Evolutionary conservation across 1,140 invertebrate species (phyloP), one percentile per base, ranked within the genome.

Genomic region (Dinoponera quadriceps): DNA sequence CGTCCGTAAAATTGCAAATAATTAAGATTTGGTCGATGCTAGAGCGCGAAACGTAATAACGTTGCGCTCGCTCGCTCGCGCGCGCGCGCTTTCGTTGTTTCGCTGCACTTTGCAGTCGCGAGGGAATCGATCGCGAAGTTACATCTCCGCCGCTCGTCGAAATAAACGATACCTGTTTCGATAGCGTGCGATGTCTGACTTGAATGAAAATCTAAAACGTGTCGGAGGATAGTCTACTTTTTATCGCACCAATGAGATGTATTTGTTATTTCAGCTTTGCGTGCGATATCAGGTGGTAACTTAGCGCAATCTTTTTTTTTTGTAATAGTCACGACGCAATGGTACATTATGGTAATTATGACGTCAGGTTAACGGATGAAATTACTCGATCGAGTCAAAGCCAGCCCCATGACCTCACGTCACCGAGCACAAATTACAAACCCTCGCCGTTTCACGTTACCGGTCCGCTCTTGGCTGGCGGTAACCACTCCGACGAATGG

Each of bases 1-100:
- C 89, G 90, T 88, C 90, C 90, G 90, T 93, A 91, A 94, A 94
- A 94, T 93, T 93, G 87, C 90, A 92, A 93, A 93, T 93, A 93
- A 93, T 93, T 93, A 92, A 91, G 91, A 92, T 92, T 91, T 91
- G 91, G 92, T 92, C 91, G 90, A 92, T 92, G 89, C 82, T 85
- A 90, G 85, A 86, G 86, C 73, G 78, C 57, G 69, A 69, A 69
- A 77, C 51, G 68, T 82, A 80, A 80, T 80, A 80, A 80, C 68
- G 75, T 57, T 33, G 65, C 27, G 65, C 51, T 65, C 20, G 3
- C 38, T 3, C 38, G 38, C 3, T 3, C 4, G 38, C 3, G 38
- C 3, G 38, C 38, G 0, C 38, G 33, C 33, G 2, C 7, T 44
- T 9, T 44, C 38, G 49, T 51, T 80, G 75, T 80, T 69, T 71